Percentiles rank a stretch among this genome's conserved stretches.
Evolutionary conservation across 2,113 vertebrate genomes (phyloP).

Genomic region (Lamprotornis superbus): DNA sequence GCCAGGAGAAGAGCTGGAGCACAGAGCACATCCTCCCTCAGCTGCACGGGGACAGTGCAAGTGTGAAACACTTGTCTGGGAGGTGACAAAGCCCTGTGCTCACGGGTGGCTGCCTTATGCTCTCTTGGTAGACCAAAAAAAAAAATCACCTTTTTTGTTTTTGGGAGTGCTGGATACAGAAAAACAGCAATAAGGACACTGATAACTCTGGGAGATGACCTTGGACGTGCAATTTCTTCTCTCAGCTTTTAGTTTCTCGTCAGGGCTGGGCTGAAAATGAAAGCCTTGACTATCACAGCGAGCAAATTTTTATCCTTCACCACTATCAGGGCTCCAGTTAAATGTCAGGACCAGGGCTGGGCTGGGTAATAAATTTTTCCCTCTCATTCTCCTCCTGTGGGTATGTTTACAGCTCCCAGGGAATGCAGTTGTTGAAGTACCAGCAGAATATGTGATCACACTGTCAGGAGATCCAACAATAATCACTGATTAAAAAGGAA

Average conservation of each 20-base stretch:
- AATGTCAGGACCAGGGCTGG: not conserved
- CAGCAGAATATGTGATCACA: not conserved
- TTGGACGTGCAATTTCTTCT: not conserved
- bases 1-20: not conserved
- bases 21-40: not conserved
- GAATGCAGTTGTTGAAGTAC: not conserved
- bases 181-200: not conserved
- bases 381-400: not conserved
- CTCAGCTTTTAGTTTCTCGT: not conserved
- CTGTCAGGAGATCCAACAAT: conserved; percentile 18
- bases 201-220: not conserved
- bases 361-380: not conserved
- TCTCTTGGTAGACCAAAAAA: not conserved
- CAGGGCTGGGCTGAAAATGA: not conserved
- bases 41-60: not conserved
- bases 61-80: not conserved
- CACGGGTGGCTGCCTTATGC: not conserved
- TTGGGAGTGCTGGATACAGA: not conserved
- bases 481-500: conserved; percentile 54
- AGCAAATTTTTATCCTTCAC: not conserved
- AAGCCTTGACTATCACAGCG: not conserved
- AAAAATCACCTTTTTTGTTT: rapidly evolving
- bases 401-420: not conserved
- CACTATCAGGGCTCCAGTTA: not conserved
- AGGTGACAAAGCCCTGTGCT: not conserved